phyloP scores from a whole-genome alignment of 2,888 invertebrate genomes.

The Ferdinandea cuprea region DNA sequence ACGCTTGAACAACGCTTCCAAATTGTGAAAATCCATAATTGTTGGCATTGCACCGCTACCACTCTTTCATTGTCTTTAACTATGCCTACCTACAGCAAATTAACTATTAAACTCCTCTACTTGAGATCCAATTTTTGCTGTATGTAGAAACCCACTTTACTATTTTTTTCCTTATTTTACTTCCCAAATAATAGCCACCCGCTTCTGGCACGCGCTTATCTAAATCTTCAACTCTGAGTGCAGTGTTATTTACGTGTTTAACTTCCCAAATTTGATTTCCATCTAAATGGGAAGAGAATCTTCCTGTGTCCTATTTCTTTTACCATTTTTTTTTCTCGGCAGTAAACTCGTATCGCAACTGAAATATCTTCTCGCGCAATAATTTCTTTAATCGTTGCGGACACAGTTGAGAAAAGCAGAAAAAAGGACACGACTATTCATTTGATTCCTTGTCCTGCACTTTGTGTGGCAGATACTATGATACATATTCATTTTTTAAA shows the following conservation, averaged over 20 bases:
- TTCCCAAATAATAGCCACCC: no score
- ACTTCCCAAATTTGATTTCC: conserved; percentile 28
- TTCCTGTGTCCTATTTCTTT: not conserved
- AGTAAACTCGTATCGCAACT: conserved; percentile 28
- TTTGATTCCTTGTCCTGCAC: conserved; percentile 7
- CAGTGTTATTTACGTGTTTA: conserved; percentile 34
- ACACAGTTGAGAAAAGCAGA: not conserved
- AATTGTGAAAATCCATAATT: no score
- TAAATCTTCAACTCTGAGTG: not conserved
- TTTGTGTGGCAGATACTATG: not conserved
- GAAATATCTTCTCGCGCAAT: conserved; percentile 41
- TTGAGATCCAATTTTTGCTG: no score
- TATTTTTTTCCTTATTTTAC: no score
- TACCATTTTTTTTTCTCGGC: not conserved
- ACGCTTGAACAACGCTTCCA: no score
- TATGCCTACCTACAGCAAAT: no score
- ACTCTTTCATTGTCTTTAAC: no score
- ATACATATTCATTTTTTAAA: no score
- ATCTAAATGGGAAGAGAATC: conserved; percentile 25
- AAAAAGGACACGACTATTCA: not conserved
- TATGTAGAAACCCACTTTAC: not conserved
- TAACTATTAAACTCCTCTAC: no score
- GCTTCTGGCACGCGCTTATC: no score
- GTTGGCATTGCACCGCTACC: no score
- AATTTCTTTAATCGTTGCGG: conserved; percentile 60